These are phyloP conservation scores for Tigriopus californicus DNA, from an alignment of 2,888 invertebrate genomes.

Conservation along the genomic window DNA sequence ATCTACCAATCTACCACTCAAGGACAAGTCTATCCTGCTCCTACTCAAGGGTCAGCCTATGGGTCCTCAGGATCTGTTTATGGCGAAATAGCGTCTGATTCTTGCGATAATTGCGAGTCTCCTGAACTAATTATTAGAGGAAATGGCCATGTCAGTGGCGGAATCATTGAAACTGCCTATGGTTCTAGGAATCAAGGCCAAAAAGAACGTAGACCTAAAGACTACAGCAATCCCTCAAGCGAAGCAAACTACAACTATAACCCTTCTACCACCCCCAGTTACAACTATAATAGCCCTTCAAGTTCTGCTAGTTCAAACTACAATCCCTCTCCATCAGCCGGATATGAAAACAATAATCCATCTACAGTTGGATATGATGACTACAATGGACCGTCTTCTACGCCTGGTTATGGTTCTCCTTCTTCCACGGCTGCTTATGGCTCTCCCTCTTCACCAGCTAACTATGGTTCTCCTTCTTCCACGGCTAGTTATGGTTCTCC, in stretches of 20 bases:
- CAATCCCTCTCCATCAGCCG: neutral
- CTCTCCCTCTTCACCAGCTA: too few relatives aligned
- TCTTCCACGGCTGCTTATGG: neutral
- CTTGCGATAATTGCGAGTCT: slow-evolving; percentile 6
- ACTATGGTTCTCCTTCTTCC: too few relatives aligned
- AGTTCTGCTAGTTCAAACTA: neutral
- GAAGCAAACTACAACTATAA: neutral
- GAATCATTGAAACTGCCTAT: neutral
- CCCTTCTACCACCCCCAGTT: neutral
- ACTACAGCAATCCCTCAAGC: too few relatives aligned
- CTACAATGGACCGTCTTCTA: neutral
- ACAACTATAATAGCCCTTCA: neutral
- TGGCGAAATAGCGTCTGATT: neutral
- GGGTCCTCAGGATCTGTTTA: neutral
- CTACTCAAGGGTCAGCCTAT: neutral
- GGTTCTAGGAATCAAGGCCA: too few relatives aligned
- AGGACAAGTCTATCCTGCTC: neutral
- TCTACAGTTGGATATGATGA: neutral
- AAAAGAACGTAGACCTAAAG: too few relatives aligned
- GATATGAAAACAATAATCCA: neutral
- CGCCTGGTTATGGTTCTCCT: slow-evolving; percentile 3
- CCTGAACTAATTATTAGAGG: neutral
- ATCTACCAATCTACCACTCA: too few relatives aligned
- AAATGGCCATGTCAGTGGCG: neutral
- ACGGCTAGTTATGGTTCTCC: too few relatives aligned